Base-by-base conservation (phyloP, 1,140 invertebrate genomes). In the Solenopsis fugax region DNA sequence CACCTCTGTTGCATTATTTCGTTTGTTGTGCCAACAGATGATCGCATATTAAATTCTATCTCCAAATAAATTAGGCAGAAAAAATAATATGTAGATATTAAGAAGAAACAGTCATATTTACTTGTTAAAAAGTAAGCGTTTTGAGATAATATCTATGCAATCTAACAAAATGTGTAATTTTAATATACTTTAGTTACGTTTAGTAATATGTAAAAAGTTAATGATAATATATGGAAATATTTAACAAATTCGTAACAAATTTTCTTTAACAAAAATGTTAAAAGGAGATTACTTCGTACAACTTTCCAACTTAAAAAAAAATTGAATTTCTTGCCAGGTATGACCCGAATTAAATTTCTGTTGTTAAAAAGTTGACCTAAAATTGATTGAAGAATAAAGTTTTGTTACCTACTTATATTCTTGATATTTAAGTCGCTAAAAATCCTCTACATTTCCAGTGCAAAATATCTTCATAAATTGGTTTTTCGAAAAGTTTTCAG, bases 331-430 rank as follows among this genome's bases (percentile, higher is more conserved):
- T 45, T 77, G 24, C 16, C 5, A 29, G 34, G 41, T 48, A 45
- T 18, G 5, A 41, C n/a, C 64, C n/a, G 64, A 77, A 77, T 62
- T 77, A 64, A 77, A 77, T 62, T 77, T 48, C 41, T 62, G 41
- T 13, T 48, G 16, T 60, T 62, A 5, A 62, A 77, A 77, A 62
- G 56, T 62, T 10, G 18, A 62, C 21, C 6, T 62, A 5, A 64
- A 48, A 45, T 45, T 64, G 5, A 65, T 1, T 18, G 6, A 64
- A 62, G 24, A 50, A 77, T 24, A 21, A 77, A 62, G 41, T 62
- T 77, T 58, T 50, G 1, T 78, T 34, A 64, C 50, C 12, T 50
- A 64, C n/a, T 78, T 45, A 34, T 10, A 65, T 34, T 7, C 4
- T 24, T 48, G 10, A 64, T 34, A 64, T 78, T 78, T 64, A 65